A percentile compares a stretch with the other conserved stretches of the same genome.
These are phyloP conservation scores for Chaenogobius annularis DNA, from an alignment of 2,113 vertebrate species.

Conservation along the genomic window DNA sequence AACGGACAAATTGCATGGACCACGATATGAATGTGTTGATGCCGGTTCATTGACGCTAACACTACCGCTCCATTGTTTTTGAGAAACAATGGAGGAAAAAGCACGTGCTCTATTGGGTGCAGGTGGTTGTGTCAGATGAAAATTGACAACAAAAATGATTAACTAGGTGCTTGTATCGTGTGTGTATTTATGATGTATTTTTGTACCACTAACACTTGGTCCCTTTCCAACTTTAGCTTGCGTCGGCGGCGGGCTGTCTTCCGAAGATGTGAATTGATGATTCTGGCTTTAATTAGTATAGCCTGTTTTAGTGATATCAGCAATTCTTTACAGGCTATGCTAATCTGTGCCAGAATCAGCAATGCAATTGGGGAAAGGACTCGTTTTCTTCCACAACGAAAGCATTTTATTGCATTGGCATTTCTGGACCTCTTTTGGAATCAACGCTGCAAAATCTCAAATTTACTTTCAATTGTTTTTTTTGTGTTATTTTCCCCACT, in stretches of 20 bases:
- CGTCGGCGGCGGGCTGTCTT: slow-evolving; percentile 31
- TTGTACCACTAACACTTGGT: slow-evolving; percentile 45
- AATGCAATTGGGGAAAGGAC: slow-evolving; percentile 72
- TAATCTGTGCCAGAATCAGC: slow-evolving; percentile 86
- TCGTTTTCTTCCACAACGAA: slow-evolving; percentile 40
- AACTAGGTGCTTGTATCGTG: slow-evolving; percentile 6
- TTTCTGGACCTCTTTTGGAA: slow-evolving; percentile 18
- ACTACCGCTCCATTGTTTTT: not conserved
- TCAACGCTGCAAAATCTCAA: slow-evolving; percentile 19
- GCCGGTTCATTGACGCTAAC: not conserved
- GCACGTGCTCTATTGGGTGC: not conserved
- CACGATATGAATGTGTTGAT: not conserved
- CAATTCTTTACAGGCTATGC: slow-evolving; percentile 87
- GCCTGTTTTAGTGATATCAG: slow-evolving; percentile 85
- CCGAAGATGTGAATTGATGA: slow-evolving; percentile 79
- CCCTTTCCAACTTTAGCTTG: slow-evolving; percentile 45
- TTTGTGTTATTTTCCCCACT: not conserved
- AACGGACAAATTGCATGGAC: not conserved
- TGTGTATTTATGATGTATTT: slow-evolving; percentile 10
- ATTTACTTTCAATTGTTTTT: not conserved
- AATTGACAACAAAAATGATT: not conserved
- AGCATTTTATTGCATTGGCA: slow-evolving; percentile 12
- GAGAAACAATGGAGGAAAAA: not conserved
- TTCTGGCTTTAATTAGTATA: slow-evolving; percentile 88
- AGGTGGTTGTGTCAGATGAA: not conserved